Evolutionary conservation across 2,113 vertebrate species (phyloP).

Genomic region (Bothrops jararaca): DNA sequence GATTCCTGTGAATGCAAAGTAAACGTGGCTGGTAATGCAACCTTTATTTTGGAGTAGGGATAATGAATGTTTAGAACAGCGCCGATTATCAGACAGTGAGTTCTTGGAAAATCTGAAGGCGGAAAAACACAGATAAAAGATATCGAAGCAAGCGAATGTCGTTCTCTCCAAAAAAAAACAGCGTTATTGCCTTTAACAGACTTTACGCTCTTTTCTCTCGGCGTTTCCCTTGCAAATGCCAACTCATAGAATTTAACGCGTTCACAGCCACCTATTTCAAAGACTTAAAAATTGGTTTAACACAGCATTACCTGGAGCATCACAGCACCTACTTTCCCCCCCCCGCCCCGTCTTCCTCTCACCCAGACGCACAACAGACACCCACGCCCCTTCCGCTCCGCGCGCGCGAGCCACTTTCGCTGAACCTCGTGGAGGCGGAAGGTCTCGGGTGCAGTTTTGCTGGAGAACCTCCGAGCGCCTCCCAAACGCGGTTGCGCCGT

Average conservation of each 20-base stretch:
- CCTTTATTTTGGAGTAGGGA: background rate
- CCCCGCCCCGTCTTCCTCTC: too few species aligned
- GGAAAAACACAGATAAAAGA: background rate
- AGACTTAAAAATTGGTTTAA: background rate
- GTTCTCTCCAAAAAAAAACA: background rate
- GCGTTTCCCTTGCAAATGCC: background rate
- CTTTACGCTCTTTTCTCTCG: background rate
- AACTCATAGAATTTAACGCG: background rate
- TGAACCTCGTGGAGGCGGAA: background rate
- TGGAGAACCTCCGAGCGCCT: too few species aligned
- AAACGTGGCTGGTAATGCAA: background rate
- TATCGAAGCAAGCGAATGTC: background rate
- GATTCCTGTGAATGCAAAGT: background rate
- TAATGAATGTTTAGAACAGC: background rate
- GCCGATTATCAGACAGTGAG: background rate
- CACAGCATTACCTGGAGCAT: background rate
- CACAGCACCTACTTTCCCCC: too few species aligned
- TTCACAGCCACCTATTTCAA: background rate
- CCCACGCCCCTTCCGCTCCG: too few species aligned
- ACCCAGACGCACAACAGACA: background rate
- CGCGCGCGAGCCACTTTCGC: background rate
- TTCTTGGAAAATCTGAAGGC: background rate
- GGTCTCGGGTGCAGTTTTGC: background rate
- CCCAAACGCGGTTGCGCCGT: background rate
- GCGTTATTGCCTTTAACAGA: background rate